These are phyloP conservation scores for Sminthurinus aureus DNA, from an alignment of 2,888 invertebrate genomes.

Conservation along the genomic window DNA sequence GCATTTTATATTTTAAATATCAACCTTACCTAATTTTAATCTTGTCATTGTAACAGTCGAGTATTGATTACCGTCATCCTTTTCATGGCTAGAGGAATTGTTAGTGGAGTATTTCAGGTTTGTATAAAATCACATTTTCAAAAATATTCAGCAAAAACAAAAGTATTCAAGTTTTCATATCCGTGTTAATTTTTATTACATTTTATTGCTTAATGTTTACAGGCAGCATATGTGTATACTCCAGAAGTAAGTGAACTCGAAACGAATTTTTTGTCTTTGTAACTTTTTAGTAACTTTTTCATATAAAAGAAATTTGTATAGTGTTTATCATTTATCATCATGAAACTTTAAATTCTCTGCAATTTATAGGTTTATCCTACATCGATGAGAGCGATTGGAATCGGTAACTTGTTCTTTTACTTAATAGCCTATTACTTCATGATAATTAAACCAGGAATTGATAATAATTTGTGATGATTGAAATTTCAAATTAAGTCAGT, in stretches of 20 bases:
- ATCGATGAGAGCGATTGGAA: conserved; percentile 84
- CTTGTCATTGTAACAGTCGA: conserved; percentile 64
- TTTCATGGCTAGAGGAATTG: conserved; percentile 88
- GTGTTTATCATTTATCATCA: not conserved
- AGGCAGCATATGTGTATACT: conserved; percentile 92
- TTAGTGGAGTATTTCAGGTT: conserved; percentile 87
- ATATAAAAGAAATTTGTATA: not conserved
- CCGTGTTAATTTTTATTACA: too few species aligned
- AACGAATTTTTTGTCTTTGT: not conserved
- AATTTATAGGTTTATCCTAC: conserved; percentile 80
- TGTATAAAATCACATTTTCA: too few species aligned
- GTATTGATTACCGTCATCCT: conserved; percentile 80
- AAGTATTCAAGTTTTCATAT: too few species aligned
- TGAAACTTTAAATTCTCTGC: conserved; percentile 8
- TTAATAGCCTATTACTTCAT: too few species aligned
- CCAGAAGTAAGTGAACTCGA: conserved; percentile 74
- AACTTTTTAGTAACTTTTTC: not conserved
- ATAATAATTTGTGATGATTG: too few species aligned
- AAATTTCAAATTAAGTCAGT: too few species aligned
- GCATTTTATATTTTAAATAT: too few species aligned
- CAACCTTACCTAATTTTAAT: not conserved
- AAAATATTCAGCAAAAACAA: too few species aligned
- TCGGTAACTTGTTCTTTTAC: too few species aligned
- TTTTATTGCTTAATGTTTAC: too few species aligned
- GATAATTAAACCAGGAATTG: too few species aligned